Evolutionary conservation across 2,888 invertebrate genomes (phyloP), one percentile per base, ranked within the genome.

Genomic region (Apamea monoglypha): DNA sequence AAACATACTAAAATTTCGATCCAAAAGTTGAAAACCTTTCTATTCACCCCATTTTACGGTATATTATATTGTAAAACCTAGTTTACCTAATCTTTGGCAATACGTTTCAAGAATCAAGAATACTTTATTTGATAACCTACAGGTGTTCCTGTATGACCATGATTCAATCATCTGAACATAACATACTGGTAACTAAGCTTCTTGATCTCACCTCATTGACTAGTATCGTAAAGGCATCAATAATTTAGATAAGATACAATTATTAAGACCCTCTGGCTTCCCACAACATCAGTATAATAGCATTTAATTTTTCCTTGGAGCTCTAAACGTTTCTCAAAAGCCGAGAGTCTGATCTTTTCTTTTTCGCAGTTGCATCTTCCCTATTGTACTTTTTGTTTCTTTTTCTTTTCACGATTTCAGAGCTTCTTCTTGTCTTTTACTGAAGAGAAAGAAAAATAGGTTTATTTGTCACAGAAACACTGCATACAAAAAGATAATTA

Each of bases 311-410:
- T 70, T 47, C 44, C 18, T 47, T 59, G 18, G 8, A 36, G 18
- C 59, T 70, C 12, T 47, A 36, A 70, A 59, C 32, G 32, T 18
- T 71, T n/a, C 61, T 36, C 61, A 50, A 76, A 50, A 44, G 63
- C 56, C 44, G 29, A 18, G 14, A 59, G 61, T 29, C 25, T n/a
- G 12, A 59, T 18, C 36, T 71, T 75, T 77, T 66, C 18, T 66
- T 76, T 73, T 50, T 66, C 12, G n/a, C 25, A 29, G 53, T 64
- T 53, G 16, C 29, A 53, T 53, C 40, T 75, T 70, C 12, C 21
- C 1, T 63, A 21, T 6, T 32, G 16, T 53, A 47, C 6, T 69
- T 32, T 76, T 25, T 76, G 53, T 44, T 29, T 25, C 32, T 50
- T 56, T 47, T 47, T 18, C 63, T 64, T 66, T n/a, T 56, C 32